Evolutionary conservation across 2,888 invertebrate genomes (phyloP).

Genomic region (Lamellibrachia columna): DNA sequence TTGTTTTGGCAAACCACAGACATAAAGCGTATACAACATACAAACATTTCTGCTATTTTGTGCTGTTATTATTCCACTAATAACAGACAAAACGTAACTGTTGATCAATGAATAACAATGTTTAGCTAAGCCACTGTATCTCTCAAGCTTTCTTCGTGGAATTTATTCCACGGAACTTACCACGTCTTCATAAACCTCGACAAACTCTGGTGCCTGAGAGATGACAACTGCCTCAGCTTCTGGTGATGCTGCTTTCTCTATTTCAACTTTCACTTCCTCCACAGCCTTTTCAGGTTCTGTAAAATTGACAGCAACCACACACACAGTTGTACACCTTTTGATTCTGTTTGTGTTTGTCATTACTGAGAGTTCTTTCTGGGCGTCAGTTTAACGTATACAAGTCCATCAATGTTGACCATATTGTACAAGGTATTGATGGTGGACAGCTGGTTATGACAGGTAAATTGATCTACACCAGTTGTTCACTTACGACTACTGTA

Average conservation of each 20-base stretch:
- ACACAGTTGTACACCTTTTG: not conserved
- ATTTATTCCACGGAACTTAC: slow-evolving; percentile 34
- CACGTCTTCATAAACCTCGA: slow-evolving; percentile 86
- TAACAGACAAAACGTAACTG: not conserved
- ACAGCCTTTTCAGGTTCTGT: not conserved
- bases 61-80: not conserved
- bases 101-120: not conserved
- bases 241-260: slow-evolving; percentile 32
- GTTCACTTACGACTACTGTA: too few species aligned
- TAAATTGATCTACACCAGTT: too few species aligned
- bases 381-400: too few species aligned
- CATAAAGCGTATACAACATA: not conserved
- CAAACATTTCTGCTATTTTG: not conserved
- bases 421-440: not conserved
- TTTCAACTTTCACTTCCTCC: slow-evolving; percentile 6
- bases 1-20: not conserved
- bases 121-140: not conserved
- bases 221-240: slow-evolving; percentile 75
- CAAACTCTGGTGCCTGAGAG: slow-evolving; percentile 79
- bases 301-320: not conserved
- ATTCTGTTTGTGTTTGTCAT: not conserved
- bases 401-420: too few species aligned
- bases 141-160: not conserved
- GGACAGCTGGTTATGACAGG: not conserved
- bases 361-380: not conserved